Evolutionary conservation across 2,888 invertebrate genomes (phyloP).

Genomic region (Sabellastarte sp.): DNA sequence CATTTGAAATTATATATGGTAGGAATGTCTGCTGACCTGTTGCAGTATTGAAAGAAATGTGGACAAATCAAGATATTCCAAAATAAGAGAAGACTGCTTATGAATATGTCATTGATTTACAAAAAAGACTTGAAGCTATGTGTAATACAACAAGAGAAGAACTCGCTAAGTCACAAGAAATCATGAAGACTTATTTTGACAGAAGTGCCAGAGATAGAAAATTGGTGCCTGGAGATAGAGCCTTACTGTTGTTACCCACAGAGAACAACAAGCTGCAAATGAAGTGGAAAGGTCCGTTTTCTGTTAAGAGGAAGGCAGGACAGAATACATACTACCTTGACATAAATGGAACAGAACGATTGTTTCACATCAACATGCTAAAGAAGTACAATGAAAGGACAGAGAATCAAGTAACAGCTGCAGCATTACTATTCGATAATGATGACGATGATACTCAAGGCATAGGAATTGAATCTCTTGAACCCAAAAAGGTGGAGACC

Average conservation of each 20-base stretch:
- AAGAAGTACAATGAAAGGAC: not conserved
- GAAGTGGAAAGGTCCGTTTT: constrained; percentile 14
- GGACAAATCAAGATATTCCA: not conserved
- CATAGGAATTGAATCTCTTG: not conserved
- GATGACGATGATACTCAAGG: not conserved
- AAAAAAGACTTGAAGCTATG: constrained; percentile 22
- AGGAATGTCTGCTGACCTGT: constrained; percentile 5
- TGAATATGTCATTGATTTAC: constrained; percentile 26
- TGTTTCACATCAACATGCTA: constrained; percentile 8
- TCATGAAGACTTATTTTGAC: constrained; percentile 22
- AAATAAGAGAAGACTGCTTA: constrained; percentile 1
- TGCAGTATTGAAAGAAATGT: constrained; percentile 3
- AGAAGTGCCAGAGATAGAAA: constrained; percentile 10
- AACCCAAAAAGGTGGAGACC: no score
- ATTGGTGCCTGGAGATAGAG: constrained; percentile 24
- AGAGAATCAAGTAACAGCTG: not conserved
- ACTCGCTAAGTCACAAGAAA: not conserved
- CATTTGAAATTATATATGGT: constrained; percentile 13
- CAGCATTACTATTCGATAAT: not conserved
- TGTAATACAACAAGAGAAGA: constrained; percentile 20
- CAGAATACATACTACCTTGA: constrained; percentile 1
- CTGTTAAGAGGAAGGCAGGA: not conserved
- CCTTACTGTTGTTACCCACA: constrained; percentile 28
- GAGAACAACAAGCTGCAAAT: constrained; percentile 27
- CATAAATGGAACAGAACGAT: not conserved